Conservation (phyloP, 2,113 vertebrate genomes). For the Cavia porcellus region DNA sequence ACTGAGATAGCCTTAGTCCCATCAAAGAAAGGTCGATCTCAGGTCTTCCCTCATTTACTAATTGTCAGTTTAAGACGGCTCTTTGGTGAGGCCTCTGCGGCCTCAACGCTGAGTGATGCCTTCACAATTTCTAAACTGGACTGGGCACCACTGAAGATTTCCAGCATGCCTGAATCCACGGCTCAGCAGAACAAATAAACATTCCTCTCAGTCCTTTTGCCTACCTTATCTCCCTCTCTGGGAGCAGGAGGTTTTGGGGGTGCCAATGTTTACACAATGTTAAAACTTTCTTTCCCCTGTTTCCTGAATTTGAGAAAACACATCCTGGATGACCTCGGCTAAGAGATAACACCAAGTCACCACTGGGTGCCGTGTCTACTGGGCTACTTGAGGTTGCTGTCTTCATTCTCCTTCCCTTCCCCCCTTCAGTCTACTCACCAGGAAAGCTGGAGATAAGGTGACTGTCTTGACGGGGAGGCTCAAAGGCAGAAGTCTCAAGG, state of each 20-base stretch:
- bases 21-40: conserved; percentile 88
- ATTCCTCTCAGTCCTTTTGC: conserved; percentile 73
- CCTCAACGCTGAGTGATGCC: conserved; percentile 91
- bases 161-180: conserved; percentile 83
- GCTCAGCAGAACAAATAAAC: conserved; percentile 89
- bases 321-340: conserved; percentile 89
- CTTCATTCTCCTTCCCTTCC: not conserved
- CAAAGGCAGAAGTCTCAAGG: conserved; percentile 75
- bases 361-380: conserved; percentile 37
- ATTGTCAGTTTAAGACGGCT: conserved; percentile 87
- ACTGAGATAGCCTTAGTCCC: conserved; percentile 81
- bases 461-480: conserved; percentile 38
- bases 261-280: conserved; percentile 92
- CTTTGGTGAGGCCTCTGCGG: conserved; percentile 84
- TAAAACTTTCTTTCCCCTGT: conserved; percentile 95
- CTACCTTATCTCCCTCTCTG: conserved; percentile 91
- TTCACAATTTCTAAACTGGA: conserved; percentile 87
- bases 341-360: conserved; percentile 88
- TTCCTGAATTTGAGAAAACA: conserved; percentile 91
- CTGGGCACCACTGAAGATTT: conserved; percentile 82
- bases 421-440: not conserved
- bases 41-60: conserved; percentile 86
- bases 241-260: conserved; percentile 88
- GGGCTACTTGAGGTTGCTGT: conserved; percentile 27
- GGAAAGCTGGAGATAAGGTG: conserved; percentile 36